phyloP scores from a whole-genome alignment of 2,888 invertebrate genomes.

The Spisula solida region DNA sequence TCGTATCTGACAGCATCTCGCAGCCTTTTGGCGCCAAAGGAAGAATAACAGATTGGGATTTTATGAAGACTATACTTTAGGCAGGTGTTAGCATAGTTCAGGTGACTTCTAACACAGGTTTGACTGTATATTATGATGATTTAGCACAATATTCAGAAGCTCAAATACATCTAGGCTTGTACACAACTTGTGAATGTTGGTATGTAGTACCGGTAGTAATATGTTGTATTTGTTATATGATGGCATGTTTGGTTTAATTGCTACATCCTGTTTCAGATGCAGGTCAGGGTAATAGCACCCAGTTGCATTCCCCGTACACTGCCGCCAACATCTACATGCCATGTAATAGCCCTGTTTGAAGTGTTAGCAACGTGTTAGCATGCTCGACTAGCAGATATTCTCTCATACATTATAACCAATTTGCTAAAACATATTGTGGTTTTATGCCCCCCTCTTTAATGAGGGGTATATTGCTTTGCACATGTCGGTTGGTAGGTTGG shows the following conservation, averaged over 20 bases:
- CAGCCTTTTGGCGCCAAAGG: too few relatives aligned
- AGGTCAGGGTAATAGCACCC: conserved; percentile 43
- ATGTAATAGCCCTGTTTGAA: conserved; percentile 42
- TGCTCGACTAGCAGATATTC: conserved; percentile 27
- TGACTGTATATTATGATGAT: too few relatives aligned
- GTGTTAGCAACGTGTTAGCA: conserved; percentile 33
- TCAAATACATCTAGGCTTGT: background rate
- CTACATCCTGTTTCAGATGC: conserved; percentile 52
- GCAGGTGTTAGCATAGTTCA: too few relatives aligned
- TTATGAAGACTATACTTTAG: too few relatives aligned
- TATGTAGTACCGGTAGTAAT: background rate
- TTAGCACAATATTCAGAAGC: background rate
- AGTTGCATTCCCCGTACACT: conserved; percentile 30
- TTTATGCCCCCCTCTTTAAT: too few relatives aligned
- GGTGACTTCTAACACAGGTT: too few relatives aligned
- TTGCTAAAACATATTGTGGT: background rate
- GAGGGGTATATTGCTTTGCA: too few relatives aligned
- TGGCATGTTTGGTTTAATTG: conserved; percentile 52
- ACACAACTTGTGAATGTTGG: background rate
- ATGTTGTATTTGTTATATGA: background rate
- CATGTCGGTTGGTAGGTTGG: too few relatives aligned
- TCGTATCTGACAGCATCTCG: too few relatives aligned
- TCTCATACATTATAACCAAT: background rate
- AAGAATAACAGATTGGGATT: too few relatives aligned
- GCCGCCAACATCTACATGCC: conserved; percentile 32